Evolutionary conservation across 2,797 vertebrate genomes (phyloP), one percentile per base, ranked within the genome.

Genomic region (Rhynchonycteris naso): DNA sequence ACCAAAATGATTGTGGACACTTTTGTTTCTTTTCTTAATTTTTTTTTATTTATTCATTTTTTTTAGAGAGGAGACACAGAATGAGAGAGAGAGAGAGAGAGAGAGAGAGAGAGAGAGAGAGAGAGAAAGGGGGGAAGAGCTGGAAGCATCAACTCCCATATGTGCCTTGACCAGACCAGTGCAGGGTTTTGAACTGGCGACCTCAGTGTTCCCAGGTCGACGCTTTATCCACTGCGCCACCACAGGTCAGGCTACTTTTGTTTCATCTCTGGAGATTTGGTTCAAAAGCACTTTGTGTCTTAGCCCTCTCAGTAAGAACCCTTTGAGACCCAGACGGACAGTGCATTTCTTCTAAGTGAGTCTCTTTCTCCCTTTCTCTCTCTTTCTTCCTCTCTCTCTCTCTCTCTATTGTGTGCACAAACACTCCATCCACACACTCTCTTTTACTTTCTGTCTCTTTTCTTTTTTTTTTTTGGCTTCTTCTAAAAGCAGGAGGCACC

Each of bases 371-470:
- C 30, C 16, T 21, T 56, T 47, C 33, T 72, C 24, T 75, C 30
- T 72, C 33, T 43, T 43, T 5, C 43, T 43, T 43, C 43, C 43
- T 28, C 24, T 52, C 9, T 63, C 7, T 47, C 30, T 56, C 5
- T 54, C n/a, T 72, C 15, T 30, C 1, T 28, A 4, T 11, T 7
- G 0, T 5, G 24, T 22, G 7, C 22, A 4, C 11, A 66, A 35
- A 35, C 3, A 14, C 9, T 52, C 4, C 16, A n/a, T n/a, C n/a
- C 65, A 7, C 63, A 69, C n/a, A 35, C 1, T 10, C 8, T 28
- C 22, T 22, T n/a, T 21, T 4, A 2, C 6, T 15, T 33, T 30
- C 47, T n/a, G n/a, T n/a, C n/a, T n/a, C n/a, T n/a, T n/a, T n/a
- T 69, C 19, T 5, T 13, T 79, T 35, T 35, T 26, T 81, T n/a